Evolutionary conservation across 1,140 invertebrate species (phyloP).

Genomic region (Drosophila lini): DNA sequence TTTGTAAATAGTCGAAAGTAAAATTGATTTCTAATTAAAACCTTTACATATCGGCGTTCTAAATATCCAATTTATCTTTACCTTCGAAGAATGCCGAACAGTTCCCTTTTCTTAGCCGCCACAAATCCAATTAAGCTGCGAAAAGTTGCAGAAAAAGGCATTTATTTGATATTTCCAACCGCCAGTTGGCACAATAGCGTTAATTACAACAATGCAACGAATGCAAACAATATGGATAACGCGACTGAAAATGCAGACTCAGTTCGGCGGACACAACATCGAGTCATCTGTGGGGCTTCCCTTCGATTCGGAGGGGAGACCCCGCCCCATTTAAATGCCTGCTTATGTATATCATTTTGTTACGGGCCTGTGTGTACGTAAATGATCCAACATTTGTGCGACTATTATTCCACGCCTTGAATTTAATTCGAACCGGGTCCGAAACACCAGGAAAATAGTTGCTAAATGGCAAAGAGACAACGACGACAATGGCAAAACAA

Average conservation of each 20-base stretch:
- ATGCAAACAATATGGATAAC: slow-evolving; percentile 74
- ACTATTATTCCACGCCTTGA: slow-evolving; percentile 79
- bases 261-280: slow-evolving; percentile 29
- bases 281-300: slow-evolving; percentile 61
- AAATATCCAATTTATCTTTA: not conserved
- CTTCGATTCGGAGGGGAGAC: not conserved
- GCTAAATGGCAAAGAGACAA: slow-evolving; percentile 54
- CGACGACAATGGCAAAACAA: slow-evolving; percentile 45
- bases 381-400: slow-evolving; percentile 48
- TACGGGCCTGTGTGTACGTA: slow-evolving; percentile 16
- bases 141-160: slow-evolving; percentile 38
- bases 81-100: not conserved
- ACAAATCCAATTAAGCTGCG: slow-evolving; percentile 62
- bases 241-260: slow-evolving; percentile 63
- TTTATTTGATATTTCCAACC: slow-evolving; percentile 57
- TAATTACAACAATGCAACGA: slow-evolving; percentile 42
- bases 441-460: slow-evolving; percentile 56
- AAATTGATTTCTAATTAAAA: not conserved
- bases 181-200: slow-evolving; percentile 29
- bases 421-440: slow-evolving; percentile 62
- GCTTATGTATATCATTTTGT: slow-evolving; percentile 61
- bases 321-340: slow-evolving; percentile 54
- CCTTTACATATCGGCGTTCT: not conserved
- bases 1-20: not conserved
- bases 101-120: slow-evolving; percentile 2